Percentiles rank a stretch among this genome's conserved stretches.
phyloP scores from a whole-genome alignment of 2,797 vertebrate genomes.

The Echeneis naucrates region DNA sequence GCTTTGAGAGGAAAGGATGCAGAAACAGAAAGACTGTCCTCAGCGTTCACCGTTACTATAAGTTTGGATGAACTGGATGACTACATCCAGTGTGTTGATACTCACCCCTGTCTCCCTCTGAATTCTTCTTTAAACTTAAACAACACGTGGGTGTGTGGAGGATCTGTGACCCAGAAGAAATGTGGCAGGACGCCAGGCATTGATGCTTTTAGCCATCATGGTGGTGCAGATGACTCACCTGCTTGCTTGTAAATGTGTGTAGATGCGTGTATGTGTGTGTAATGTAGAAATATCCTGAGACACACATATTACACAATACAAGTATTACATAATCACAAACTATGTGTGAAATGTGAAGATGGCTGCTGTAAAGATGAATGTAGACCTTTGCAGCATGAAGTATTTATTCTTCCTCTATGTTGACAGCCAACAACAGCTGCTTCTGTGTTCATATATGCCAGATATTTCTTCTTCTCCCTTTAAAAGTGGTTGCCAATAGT shows the following conservation, averaged over 20 bases:
- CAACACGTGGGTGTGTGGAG: slow-evolving; percentile 73
- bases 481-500: slow-evolving; percentile 10
- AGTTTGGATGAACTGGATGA: slow-evolving; percentile 45
- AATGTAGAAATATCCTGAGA: slow-evolving; percentile 45
- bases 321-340: slow-evolving; percentile 53
- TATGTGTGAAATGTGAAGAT: slow-evolving; percentile 13
- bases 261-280: slow-evolving; percentile 26
- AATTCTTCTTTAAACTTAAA: slow-evolving; percentile 71
- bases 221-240: slow-evolving; percentile 68
- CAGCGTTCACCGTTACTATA: not conserved
- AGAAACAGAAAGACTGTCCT: not conserved
- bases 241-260: slow-evolving; percentile 46
- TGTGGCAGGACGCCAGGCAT: slow-evolving; percentile 66
- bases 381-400: not conserved
- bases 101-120: slow-evolving; percentile 49
- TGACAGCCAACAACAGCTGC: slow-evolving; percentile 2
- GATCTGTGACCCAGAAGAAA: slow-evolving; percentile 72
- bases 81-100: slow-evolving; percentile 26
- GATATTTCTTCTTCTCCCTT: not conserved
- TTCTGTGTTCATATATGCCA: not conserved
- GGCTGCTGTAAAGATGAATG: slow-evolving; percentile 15
- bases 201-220: slow-evolving; percentile 59
- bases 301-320: slow-evolving; percentile 52
- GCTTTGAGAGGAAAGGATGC: not conserved
- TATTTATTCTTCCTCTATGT: slow-evolving; percentile 3